A percentile compares a stretch with the other conserved stretches of the same genome.
Conservation (phyloP, 2,797 vertebrate species). For the Parambassis ranga region DNA sequence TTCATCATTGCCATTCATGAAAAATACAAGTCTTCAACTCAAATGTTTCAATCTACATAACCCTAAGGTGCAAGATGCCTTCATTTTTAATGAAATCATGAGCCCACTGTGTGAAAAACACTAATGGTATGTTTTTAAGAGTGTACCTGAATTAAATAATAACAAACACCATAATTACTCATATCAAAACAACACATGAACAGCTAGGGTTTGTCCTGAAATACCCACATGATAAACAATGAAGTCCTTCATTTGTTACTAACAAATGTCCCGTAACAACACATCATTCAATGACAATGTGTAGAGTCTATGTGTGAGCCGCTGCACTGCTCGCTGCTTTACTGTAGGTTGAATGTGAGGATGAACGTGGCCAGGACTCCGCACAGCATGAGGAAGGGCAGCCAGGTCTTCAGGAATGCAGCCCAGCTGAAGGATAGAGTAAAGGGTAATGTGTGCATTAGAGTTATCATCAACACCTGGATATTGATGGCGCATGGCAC, state of each 20-base stretch:
- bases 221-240: not conserved
- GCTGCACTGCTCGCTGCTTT: conserved; percentile 44
- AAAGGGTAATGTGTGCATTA: conserved; percentile 34
- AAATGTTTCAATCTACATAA: not conserved
- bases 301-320: conserved; percentile 12
- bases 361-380: conserved; percentile 84
- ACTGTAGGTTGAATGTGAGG: conserved; percentile 88
- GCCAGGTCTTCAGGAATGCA: conserved; percentile 95
- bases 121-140: too few relatives aligned
- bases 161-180: not conserved
- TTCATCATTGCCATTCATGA: conserved; percentile 40
- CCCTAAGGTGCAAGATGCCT: not conserved
- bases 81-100: not conserved
- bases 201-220: not conserved
- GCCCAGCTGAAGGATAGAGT: conserved; percentile 80
- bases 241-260: conserved; percentile 1
- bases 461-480: conserved; percentile 25
- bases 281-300: not conserved
- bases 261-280: conserved; percentile 12
- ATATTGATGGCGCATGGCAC: not conserved
- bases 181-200: conserved; percentile 8
- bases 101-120: not conserved
- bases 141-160: not conserved
- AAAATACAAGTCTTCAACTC: conserved; percentile 27
- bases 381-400: conserved; percentile 90